These are phyloP conservation scores for Ophioderma brevispina DNA, from an alignment of 35 echinoderm and acorn worm species.

Conservation along the genomic window DNA sequence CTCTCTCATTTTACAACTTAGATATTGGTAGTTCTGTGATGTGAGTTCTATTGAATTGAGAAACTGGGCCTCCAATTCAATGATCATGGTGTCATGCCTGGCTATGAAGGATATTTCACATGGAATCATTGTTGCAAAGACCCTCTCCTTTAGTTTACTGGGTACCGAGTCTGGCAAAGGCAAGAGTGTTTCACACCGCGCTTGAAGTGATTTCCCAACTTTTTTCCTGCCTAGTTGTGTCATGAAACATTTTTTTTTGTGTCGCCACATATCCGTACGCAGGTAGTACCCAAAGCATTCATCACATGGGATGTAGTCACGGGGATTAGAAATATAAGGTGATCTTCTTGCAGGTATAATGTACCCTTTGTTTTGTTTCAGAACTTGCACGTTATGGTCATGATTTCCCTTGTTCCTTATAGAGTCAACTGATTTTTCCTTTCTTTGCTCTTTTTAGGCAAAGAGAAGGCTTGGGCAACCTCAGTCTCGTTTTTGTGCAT, in stretches of 20 bases:
- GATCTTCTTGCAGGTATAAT: slow-evolving; percentile 54
- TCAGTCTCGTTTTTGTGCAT: slow-evolving; percentile 48
- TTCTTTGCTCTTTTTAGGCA: slow-evolving; percentile 28
- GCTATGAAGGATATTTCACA: slow-evolving; percentile 24
- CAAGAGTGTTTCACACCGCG: not conserved
- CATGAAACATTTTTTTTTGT: slow-evolving; percentile 13
- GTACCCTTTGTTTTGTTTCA: slow-evolving; percentile 52
- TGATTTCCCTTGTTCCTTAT: slow-evolving; percentile 62
- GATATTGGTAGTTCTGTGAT: no score
- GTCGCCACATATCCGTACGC: slow-evolving; percentile 46
- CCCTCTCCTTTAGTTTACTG: not conserved
- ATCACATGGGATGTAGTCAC: slow-evolving; percentile 64
- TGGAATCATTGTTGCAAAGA: slow-evolving; percentile 31
- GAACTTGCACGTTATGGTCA: slow-evolving; percentile 47
- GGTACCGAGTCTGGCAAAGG: not conserved
- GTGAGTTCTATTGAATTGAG: no score
- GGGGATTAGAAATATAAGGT: slow-evolving; percentile 24
- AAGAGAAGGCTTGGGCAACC: slow-evolving; percentile 22
- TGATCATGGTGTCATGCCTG: no score
- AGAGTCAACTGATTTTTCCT: slow-evolving; percentile 34
- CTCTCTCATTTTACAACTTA: no score
- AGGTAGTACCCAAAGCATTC: slow-evolving; percentile 54
- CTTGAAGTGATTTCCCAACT: slow-evolving; percentile 11
- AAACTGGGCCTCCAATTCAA: no score
- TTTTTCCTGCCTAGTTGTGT: not conserved